Evolutionary conservation across 2,888 invertebrate genomes (phyloP).

Genomic region (Allophyes oxyacanthae): DNA sequence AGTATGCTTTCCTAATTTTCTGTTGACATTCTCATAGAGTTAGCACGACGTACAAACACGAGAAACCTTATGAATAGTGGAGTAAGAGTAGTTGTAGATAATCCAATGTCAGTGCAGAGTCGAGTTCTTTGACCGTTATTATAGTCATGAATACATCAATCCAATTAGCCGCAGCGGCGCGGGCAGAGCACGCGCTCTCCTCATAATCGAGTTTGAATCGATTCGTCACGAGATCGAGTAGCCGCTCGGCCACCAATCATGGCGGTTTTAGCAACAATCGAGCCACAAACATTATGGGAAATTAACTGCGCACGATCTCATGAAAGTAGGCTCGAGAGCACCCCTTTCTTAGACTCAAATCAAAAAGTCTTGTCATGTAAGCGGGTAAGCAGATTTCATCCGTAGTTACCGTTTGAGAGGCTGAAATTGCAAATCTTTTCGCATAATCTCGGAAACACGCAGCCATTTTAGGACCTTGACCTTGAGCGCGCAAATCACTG

Average conservation of each 20-base stretch:
- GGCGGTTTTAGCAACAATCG: slow-evolving; percentile 37
- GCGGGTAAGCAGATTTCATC: not conserved
- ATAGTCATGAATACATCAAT: slow-evolving; percentile 50
- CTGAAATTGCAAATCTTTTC: slow-evolving; percentile 4
- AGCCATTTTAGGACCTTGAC: slow-evolving; percentile 20
- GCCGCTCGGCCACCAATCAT: slow-evolving; percentile 24
- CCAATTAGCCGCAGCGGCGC: slow-evolving; percentile 55
- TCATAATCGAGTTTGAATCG: slow-evolving; percentile 76
- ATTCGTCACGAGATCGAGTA: slow-evolving; percentile 69
- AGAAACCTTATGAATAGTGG: slow-evolving; percentile 45
- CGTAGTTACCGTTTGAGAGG: not conserved
- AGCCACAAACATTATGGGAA: slow-evolving; percentile 24
- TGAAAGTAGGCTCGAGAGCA: slow-evolving; percentile 16
- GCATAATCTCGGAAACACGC: slow-evolving; percentile 23
- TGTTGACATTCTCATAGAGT: slow-evolving; percentile 4
- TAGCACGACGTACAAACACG: slow-evolving; percentile 1
- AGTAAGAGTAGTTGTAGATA: slow-evolving; percentile 48
- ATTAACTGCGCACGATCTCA: slow-evolving; percentile 20
- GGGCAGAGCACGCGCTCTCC: slow-evolving; percentile 50
- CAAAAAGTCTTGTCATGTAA: not conserved
- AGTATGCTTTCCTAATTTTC: too few species aligned
- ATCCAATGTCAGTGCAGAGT: slow-evolving; percentile 51
- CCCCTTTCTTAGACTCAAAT: slow-evolving; percentile 24
- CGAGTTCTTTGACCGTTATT: slow-evolving; percentile 61
- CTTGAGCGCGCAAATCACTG: slow-evolving; percentile 31